Conservation (phyloP, 1,140 invertebrate genomes). For the Temnothorax curvispinosus region DNA sequence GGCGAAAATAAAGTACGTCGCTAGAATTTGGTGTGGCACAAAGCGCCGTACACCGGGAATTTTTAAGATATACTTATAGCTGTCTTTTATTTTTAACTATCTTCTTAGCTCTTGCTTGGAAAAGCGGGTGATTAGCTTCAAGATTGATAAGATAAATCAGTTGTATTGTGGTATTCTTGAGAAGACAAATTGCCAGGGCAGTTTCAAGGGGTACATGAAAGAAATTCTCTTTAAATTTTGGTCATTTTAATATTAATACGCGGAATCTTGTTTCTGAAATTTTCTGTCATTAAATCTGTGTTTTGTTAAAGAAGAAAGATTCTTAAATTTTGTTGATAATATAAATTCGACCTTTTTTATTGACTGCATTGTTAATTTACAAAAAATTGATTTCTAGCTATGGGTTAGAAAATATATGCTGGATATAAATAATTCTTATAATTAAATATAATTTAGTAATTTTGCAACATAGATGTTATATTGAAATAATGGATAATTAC, state of each 20-base stretch:
- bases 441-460: background rate
- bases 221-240: background rate
- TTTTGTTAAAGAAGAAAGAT: background rate
- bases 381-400: background rate
- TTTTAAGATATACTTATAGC: slow-evolving; percentile 11
- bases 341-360: background rate
- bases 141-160: slow-evolving; percentile 40
- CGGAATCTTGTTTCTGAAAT: background rate
- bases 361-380: background rate
- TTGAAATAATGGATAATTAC: background rate
- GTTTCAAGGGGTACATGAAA: slow-evolving; percentile 1
- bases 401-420: background rate
- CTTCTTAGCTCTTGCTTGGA: background rate
- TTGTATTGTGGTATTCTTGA: background rate
- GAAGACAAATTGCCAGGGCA: slow-evolving; percentile 26
- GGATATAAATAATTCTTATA: background rate
- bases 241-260: background rate
- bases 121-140: slow-evolving; percentile 31
- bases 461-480: background rate
- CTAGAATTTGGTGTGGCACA: background rate
- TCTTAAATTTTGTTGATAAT: background rate
- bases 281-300: background rate
- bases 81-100: slow-evolving; percentile 31
- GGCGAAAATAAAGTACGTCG: slow-evolving; percentile 5
- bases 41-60: background rate